Percentiles rank a stretch among this genome's conserved stretches.
These are phyloP conservation scores for Myotis yumanensis DNA, from an alignment of 2,113 vertebrate species.

Conservation along the genomic window DNA sequence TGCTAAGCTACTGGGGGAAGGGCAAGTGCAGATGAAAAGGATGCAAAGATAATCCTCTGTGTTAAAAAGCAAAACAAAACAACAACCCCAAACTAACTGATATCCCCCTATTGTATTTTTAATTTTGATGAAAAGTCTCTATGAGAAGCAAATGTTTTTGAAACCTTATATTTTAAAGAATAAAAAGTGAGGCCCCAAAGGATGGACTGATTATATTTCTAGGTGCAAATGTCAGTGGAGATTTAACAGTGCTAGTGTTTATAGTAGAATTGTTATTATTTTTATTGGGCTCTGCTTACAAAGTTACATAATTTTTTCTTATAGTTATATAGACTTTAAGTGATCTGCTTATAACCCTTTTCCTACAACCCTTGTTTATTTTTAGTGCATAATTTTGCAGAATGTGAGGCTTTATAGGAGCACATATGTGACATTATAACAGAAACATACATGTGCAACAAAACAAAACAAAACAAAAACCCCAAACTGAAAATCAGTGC, in stretches of 20 bases:
- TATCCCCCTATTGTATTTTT: not conserved
- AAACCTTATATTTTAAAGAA: not conserved
- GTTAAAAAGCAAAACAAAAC: slow-evolving; percentile 39
- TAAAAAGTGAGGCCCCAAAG: not conserved
- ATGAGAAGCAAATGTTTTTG: not conserved
- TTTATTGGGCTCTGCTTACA: slow-evolving; percentile 26
- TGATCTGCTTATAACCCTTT: slow-evolving; percentile 24
- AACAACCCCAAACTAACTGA: not conserved
- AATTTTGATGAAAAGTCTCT: slow-evolving; percentile 19
- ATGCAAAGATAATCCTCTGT: not conserved
- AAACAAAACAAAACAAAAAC: not conserved
- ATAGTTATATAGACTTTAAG: slow-evolving; percentile 25
- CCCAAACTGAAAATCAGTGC: not conserved
- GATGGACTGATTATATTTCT: not conserved
- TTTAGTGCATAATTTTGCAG: slow-evolving; percentile 34
- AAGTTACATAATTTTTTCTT: not conserved
- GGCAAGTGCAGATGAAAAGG: not conserved
- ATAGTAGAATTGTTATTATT: not conserved
- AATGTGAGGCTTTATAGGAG: slow-evolving; percentile 12
- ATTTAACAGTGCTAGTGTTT: not conserved
- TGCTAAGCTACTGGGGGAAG: not conserved
- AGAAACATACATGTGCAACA: not conserved
- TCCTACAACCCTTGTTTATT: not conserved
- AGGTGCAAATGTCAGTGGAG: not conserved
- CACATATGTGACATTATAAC: not conserved